Evolutionary conservation across 2,888 invertebrate species (phyloP).

Genomic region (Cephonodes hylas): DNA sequence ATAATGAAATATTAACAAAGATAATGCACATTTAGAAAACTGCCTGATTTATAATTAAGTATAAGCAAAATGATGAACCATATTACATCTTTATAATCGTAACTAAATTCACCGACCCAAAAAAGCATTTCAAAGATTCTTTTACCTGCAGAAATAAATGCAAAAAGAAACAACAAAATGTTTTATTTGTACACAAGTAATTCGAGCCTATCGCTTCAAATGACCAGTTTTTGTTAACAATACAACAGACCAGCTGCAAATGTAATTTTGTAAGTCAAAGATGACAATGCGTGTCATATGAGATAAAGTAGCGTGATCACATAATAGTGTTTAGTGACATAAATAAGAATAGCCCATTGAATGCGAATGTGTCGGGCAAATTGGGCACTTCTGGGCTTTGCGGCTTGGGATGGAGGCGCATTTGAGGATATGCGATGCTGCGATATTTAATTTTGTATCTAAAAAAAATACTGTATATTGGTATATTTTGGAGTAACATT

Average conservation of each 20-base stretch:
- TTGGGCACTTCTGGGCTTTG: neutral
- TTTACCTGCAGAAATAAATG: no score
- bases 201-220: slow-evolving; percentile 46
- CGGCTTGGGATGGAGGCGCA: neutral
- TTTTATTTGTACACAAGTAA: slow-evolving; percentile 57
- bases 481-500: no score
- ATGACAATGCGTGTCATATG: slow-evolving; percentile 9
- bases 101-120: no score
- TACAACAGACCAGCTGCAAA: slow-evolving; percentile 9
- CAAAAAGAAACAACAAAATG: slow-evolving; percentile 16
- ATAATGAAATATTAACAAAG: no score
- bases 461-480: no score
- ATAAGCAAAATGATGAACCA: no score
- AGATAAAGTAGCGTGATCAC: slow-evolving; percentile 4
- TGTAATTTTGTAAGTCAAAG: neutral
- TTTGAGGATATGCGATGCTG: neutral
- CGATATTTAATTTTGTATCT: neutral
- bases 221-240: slow-evolving; percentile 39
- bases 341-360: neutral
- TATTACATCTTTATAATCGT: no score
- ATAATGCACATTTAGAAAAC: no score
- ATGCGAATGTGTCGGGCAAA: neutral
- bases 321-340: slow-evolving; percentile 9
- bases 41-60: no score
- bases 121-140: no score